phyloP scores from a whole-genome alignment of 2,888 invertebrate species.

The Smittia aterrima region DNA sequence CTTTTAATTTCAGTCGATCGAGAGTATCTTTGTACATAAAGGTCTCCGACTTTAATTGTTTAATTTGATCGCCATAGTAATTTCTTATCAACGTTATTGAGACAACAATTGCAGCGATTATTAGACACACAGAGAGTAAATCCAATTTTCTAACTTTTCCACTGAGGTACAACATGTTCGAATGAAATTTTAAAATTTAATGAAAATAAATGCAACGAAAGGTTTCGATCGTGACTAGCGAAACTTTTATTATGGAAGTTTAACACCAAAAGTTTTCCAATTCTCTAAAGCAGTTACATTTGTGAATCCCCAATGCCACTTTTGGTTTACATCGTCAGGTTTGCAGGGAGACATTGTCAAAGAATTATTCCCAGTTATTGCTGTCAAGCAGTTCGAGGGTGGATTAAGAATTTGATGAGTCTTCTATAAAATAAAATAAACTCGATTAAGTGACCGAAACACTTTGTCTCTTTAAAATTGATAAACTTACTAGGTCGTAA shows the following conservation, averaged over 20 bases:
- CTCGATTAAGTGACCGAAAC: neutral
- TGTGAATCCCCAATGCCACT: slow-evolving; percentile 33
- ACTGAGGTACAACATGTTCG: slow-evolving; percentile 30
- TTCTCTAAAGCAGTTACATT: slow-evolving; percentile 28
- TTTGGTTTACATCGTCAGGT: slow-evolving; percentile 3
- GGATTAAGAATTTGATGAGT: slow-evolving; percentile 18
- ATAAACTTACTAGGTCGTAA: slow-evolving; percentile 17
- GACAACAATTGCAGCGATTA: neutral
- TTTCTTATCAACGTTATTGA: neutral
- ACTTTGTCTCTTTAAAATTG: neutral
- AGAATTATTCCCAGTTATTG: neutral
- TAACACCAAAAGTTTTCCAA: slow-evolving; percentile 28
- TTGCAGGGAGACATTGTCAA: neutral
- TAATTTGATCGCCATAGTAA: slow-evolving; percentile 23
- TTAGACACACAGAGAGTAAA: neutral
- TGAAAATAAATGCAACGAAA: neutral
- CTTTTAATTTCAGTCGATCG: neutral
- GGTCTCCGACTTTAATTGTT: slow-evolving; percentile 2
- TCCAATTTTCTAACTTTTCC: slow-evolving; percentile 39
- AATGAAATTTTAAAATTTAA: neutral
- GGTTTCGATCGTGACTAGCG: neutral
- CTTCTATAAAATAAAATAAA: neutral
- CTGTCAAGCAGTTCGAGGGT: neutral
- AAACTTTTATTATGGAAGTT: neutral
- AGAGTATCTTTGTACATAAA: neutral